A percentile compares a stretch with the other conserved stretches of the same genome.
phyloP scores from a whole-genome alignment of 2,797 vertebrate species.

The Kryptopterus vitreolus region DNA sequence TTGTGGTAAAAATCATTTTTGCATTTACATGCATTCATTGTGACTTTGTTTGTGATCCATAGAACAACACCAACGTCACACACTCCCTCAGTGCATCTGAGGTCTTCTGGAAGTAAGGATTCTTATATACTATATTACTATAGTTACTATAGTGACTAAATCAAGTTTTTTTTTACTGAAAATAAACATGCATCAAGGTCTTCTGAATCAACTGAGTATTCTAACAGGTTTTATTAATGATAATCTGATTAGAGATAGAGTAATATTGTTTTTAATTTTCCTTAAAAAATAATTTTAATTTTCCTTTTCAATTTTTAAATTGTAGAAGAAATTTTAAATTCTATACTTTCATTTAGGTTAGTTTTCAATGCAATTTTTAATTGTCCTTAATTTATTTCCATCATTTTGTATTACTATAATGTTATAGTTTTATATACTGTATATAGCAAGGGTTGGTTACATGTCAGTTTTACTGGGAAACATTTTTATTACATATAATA shows the following conservation, averaged over 20 bases:
- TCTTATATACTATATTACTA: background rate
- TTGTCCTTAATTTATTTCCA: background rate
- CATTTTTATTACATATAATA: no score
- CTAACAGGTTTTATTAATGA: background rate
- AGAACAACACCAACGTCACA: slow-evolving; percentile 58
- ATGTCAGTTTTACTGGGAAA: background rate
- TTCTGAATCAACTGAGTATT: background rate
- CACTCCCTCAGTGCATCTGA: slow-evolving; percentile 72
- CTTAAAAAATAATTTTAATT: background rate
- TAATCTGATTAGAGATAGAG: background rate
- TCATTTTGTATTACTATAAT: background rate
- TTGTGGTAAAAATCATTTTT: background rate
- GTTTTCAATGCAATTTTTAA: background rate
- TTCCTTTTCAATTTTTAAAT: no score
- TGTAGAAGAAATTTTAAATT: background rate
- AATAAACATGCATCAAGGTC: background rate
- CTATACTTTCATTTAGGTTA: background rate
- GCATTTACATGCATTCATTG: background rate
- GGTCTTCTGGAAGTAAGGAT: slow-evolving; percentile 84
- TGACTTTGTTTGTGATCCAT: slow-evolving; percentile 24
- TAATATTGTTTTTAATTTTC: background rate
- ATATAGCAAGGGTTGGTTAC: background rate
- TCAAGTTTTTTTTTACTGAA: no score
- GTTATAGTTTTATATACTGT: background rate
- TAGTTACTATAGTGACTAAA: background rate